Percentiles rank a stretch among this genome's conserved stretches.
Evolutionary conservation across 2,797 vertebrate genomes (phyloP).

Genomic region (Philypnodon macrostomus): DNA sequence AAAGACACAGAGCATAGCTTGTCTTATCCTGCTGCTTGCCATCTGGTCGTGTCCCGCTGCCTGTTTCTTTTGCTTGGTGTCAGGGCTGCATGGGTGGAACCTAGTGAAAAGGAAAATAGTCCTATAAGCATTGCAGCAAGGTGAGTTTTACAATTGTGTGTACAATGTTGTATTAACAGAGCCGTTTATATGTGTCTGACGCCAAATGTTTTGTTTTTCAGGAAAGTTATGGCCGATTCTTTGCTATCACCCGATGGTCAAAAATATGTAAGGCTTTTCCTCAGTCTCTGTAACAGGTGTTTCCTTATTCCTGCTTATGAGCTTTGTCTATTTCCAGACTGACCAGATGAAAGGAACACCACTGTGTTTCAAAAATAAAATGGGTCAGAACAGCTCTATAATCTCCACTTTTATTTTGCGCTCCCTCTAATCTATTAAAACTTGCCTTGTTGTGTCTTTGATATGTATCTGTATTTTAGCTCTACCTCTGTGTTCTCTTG

Average conservation of each 20-base stretch:
- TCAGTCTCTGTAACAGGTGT: not conserved
- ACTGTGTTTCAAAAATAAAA: constrained; percentile 73
- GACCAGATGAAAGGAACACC: constrained; percentile 66
- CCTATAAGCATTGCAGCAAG: constrained; percentile 41
- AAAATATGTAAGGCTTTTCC: constrained; percentile 50
- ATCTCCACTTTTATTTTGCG: not conserved
- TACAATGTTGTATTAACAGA: constrained; percentile 2
- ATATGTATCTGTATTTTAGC: no score
- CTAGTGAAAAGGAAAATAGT: constrained; percentile 43
- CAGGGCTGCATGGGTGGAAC: constrained; percentile 76
- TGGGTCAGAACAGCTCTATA: constrained; percentile 60
- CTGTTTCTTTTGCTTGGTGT: constrained; percentile 81
- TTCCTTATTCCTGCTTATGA: constrained; percentile 12
- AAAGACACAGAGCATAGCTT: constrained; percentile 66
- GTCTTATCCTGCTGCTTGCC: constrained; percentile 76
- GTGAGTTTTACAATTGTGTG: constrained; percentile 38
- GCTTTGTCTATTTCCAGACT: constrained; percentile 53
- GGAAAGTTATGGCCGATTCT: constrained; percentile 57
- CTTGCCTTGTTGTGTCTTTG: no score
- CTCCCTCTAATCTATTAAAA: no score
- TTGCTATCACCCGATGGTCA: constrained; percentile 38
- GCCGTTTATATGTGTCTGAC: constrained; percentile 5
- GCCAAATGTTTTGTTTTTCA: constrained; percentile 32
- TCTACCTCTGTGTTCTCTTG: constrained; percentile 78
- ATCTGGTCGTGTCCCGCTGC: constrained; percentile 78